Base-by-base conservation (phyloP, 2,797 vertebrate genomes). In the Leucoraja ocellata region DNA sequence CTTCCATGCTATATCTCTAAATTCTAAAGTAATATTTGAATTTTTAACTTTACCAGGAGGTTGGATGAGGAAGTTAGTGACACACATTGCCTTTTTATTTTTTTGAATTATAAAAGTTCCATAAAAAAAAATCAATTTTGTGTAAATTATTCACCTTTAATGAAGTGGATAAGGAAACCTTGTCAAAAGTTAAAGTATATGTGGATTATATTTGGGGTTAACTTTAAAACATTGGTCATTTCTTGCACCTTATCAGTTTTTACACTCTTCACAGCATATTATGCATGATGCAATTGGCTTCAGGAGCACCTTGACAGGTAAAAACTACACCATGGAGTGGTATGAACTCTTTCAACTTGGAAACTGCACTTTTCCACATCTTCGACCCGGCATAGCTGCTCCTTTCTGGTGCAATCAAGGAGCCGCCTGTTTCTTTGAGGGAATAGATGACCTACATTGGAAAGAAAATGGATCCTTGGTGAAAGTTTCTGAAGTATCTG, bases 361-460 rank as follows among this genome's bases (percentile, higher is more conserved):
- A 1, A 99, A 99, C 95, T 99, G 99, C 95, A 99, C 99, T 0
- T 99, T 99, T 95, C 99, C 99, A 63, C 99, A 99, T 94, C 95
- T 98, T 58, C 96, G 97, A 83, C 96, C 96, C 0, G 96, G 96
- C 4, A 21, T 95, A 93, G 94, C 93, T 0, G 96, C 97, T 0
- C 99, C 99, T 0, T 99, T 99, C 95, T 99, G 99, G 99, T 99
- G 99, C 95, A 99, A 99, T 95, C 99, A 99, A 95, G 99, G 99
- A 77, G 99, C 99, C 25, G 98, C 99, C 81, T 99, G 99, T 96
- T 99, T 99, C 96, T 99, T 96, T 94, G 96, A 98, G 93, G 98
- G 98, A 94, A 98, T 99, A 93, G 98, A 99, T 94, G 98, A 99
- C 93, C 39, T 94, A 1, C 99, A 99, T 95, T 99, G 99, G 99